Evolutionary conservation across 2,888 invertebrate species (phyloP), one percentile per base, ranked within the genome.

Genomic region (Sinohyriopsis cumingii): DNA sequence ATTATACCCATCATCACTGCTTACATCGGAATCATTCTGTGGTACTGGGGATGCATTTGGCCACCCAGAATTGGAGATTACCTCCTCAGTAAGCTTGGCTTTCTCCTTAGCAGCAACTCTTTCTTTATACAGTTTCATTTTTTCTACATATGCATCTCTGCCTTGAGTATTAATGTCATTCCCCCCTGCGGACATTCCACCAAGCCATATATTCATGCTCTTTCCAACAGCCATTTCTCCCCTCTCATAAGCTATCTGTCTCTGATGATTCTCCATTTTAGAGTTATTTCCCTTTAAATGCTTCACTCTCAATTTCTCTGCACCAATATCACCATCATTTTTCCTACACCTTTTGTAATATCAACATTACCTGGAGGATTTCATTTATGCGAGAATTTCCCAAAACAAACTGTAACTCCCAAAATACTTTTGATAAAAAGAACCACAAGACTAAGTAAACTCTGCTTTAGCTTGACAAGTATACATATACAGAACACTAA

Each of bases 41-140:
- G 75, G 76, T 15, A 74, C 76, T 12, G 82, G 82, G 19, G 78
- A 80, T 20, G 79, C 80, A 68, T 73, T 80, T 5, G 82, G 82
- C 59, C 73, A 67, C n/a, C 73, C 69, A 53, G 82, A 73, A 60
- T 73, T 73, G 15, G 67, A 66, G 55, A 75, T 71, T 12, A 79
- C 61, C 59, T 73, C 61, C 60, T 78, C 72, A 22, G 75, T 78
- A 12, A 82, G 63, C 63, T 69, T 77, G 24, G 61, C 73, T 66
- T 72, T 64, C 59, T 77, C 73, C 53, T 72, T 75, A 7, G 75
- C 70, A 53, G 74, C 74, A 57, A 67, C 63, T 18, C 63, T 63
- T 64, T 72, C 66, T 57, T 77, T 75, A 66, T 77, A 75, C 15
- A 69, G 63, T 20, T 66, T 69, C 54, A 77, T 67, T 55, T 71